Evolutionary conservation across 2,113 vertebrate species (phyloP), one percentile per base, ranked within the genome.

Genomic region (Lepus americanus): DNA sequence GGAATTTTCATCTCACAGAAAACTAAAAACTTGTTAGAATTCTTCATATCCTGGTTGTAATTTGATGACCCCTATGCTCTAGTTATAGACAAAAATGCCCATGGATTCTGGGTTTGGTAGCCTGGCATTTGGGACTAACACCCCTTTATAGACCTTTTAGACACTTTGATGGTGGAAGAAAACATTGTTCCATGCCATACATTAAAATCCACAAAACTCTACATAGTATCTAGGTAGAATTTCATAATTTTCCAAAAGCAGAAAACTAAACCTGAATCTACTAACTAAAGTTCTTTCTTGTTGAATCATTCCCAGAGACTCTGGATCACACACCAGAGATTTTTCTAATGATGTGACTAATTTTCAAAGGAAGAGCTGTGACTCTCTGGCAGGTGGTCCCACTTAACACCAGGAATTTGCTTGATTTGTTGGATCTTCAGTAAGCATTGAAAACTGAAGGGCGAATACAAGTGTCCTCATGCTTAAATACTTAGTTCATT

Each of bases 221-320:
- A 39, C 11, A 76, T 16, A 17, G 33, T 79, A 59, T n/a, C 6
- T 63, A 22, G 12, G 22, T 55, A 33, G 29, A 33, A 63, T 69
- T 59, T 51, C 61, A 77, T 83, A 49, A 83, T 92, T 82, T 87
- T 70, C 72, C 81, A 44, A 87, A 95, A 51, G 31, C 86, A 70
- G 36, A 16, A 16, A 59, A 59, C 17, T 29, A 33, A 78, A 39
- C n/a, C 29, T 86, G 39, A 55, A 33, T 80, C 51, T 66, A 67
- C 59, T 79, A 90, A 27, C 69, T 78, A 33, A 85, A 61, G 33
- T 44, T 70, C 59, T 31, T 78, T 39, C 55, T 64, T 84, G 70
- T 39, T 90, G 33, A 84, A 79, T 70, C 77, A 83, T 20, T 51
- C 20, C n/a, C 70, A 36, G 17, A 76, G 27, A 83, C 29, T 33